phyloP scores from a whole-genome alignment of 2,113 vertebrate genomes.

The Deroptyus accipitrinus region DNA sequence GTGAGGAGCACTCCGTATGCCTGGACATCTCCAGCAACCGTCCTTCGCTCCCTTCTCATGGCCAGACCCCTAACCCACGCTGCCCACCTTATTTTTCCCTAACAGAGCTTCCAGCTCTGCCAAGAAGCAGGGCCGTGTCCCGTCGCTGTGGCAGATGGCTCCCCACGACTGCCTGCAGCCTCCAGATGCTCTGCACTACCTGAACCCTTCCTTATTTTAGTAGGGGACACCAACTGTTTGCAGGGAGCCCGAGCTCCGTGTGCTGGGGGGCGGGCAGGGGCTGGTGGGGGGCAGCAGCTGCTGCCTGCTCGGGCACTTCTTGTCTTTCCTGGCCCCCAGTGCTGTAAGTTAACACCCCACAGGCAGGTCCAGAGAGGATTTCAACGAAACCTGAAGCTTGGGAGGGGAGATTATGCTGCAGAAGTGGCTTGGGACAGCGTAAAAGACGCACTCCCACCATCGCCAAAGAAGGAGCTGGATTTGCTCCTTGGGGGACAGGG shows the following conservation, averaged over 20 bases:
- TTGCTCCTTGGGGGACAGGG: conserved; percentile 8
- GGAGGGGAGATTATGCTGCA: conserved; percentile 54
- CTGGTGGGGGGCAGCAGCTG: conserved; percentile 39
- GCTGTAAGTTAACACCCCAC: conserved; percentile 60
- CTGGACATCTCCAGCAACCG: background rate
- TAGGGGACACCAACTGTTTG: background rate
- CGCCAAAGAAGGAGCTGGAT: conserved; percentile 58
- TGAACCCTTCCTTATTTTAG: background rate
- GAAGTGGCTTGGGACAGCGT: conserved; percentile 36
- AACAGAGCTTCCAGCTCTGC: background rate
- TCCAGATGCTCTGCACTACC: background rate
- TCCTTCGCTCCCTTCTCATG: background rate
- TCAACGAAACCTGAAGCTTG: conserved; percentile 57
- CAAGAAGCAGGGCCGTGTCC: background rate
- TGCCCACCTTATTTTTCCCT: background rate
- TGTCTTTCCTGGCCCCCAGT: conserved; percentile 54
- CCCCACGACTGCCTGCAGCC: background rate
- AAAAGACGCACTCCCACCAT: conserved; percentile 59
- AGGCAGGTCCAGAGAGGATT: conserved; percentile 55
- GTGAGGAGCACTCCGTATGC: background rate
- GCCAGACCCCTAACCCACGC: background rate
- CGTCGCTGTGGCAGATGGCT: background rate
- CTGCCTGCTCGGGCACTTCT: conserved; percentile 28
- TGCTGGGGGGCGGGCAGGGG: background rate
- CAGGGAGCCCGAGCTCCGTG: background rate